These are phyloP conservation scores for Orthonevra nobilis DNA, from an alignment of 2,888 invertebrate species.

Conservation along the genomic window DNA sequence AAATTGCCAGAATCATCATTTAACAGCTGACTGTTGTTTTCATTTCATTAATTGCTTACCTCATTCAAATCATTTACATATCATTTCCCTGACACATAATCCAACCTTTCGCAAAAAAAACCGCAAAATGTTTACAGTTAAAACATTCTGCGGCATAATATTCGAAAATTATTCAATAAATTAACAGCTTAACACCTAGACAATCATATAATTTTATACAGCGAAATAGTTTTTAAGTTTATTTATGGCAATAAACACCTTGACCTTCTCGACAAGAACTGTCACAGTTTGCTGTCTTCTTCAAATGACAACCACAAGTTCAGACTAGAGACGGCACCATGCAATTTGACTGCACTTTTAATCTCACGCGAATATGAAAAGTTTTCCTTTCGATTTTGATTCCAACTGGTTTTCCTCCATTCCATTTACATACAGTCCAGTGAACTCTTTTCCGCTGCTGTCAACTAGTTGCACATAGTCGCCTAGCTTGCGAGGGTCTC, in stretches of 20 bases:
- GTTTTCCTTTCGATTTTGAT: conserved; percentile 16
- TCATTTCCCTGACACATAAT: conserved; percentile 7
- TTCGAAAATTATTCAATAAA: conserved; percentile 3
- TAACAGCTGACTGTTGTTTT: not conserved
- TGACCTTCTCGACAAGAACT: conserved; percentile 21
- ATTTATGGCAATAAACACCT: conserved; percentile 21
- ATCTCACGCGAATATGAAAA: not conserved
- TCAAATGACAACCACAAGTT: too few species aligned
- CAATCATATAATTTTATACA: too few species aligned
- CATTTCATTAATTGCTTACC: conserved; percentile 13
- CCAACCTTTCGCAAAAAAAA: not conserved
- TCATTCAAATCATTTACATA: conserved; percentile 16
- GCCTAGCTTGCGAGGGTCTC: too few species aligned
- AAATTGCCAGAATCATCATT: too few species aligned
- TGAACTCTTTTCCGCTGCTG: conserved; percentile 9
- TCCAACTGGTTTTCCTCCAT: not conserved
- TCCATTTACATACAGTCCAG: conserved; percentile 12
- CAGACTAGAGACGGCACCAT: too few species aligned
- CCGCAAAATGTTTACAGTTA: not conserved
- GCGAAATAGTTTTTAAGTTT: not conserved
- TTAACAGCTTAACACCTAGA: too few species aligned
- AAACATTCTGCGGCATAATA: not conserved
- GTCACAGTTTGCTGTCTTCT: conserved; percentile 3
- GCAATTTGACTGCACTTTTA: not conserved
- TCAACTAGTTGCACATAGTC: conserved; percentile 13